Evolutionary conservation across 2,888 invertebrate species (phyloP).

Genomic region (Ectropis crepuscularia): DNA sequence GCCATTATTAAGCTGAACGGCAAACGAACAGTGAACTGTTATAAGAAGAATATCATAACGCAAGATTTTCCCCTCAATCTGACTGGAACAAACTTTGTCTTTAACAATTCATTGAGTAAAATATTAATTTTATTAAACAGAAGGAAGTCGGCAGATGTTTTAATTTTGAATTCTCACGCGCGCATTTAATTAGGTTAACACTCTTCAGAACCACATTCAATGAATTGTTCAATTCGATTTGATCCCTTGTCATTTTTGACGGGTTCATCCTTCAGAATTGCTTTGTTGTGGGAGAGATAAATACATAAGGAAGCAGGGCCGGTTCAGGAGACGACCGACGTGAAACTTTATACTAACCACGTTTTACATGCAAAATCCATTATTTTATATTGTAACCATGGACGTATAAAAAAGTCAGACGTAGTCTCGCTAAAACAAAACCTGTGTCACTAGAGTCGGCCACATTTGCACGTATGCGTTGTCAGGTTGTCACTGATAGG

Average conservation of each 20-base stretch:
- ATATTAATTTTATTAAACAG: constrained; percentile 35
- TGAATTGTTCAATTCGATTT: constrained; percentile 55
- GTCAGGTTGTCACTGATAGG: too few relatives aligned
- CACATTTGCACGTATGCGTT: too few relatives aligned
- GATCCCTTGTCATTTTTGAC: constrained; percentile 58
- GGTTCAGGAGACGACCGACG: constrained; percentile 1
- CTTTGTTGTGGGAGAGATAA: constrained; percentile 56
- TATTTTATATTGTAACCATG: too few relatives aligned
- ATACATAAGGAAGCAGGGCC: constrained; percentile 27
- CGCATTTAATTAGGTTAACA: constrained; percentile 49
- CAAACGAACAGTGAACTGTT: too few relatives aligned
- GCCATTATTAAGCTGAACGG: too few relatives aligned
- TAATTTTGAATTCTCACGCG: constrained; percentile 41
- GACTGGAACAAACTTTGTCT: constrained; percentile 42
- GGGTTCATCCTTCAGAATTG: constrained; percentile 54
- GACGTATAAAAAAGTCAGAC: too few relatives aligned
- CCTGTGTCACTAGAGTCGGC: too few relatives aligned
- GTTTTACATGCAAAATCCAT: too few relatives aligned
- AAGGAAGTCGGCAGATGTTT: constrained; percentile 42
- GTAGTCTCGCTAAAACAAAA: too few relatives aligned
- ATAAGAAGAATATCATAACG: too few relatives aligned
- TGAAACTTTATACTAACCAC: not conserved
- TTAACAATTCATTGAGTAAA: constrained; percentile 45
- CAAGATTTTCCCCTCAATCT: constrained; percentile 22
- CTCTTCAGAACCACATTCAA: constrained; percentile 52